phyloP scores from a whole-genome alignment of 2,888 invertebrate genomes.

The Zeuzera pyrina region DNA sequence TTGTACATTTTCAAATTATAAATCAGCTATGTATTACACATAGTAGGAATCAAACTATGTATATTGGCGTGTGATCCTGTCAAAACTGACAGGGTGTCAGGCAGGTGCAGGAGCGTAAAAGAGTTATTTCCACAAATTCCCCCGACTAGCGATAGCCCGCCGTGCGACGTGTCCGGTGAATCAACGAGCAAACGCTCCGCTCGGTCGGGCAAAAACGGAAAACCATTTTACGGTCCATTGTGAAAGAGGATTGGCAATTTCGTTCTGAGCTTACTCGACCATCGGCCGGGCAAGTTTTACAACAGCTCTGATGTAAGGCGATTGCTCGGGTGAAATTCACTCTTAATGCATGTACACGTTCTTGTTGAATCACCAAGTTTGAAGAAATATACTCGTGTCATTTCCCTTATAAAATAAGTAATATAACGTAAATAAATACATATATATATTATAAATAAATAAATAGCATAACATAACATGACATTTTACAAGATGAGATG shows the following conservation, averaged over 20 bases:
- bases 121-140: constrained; percentile 59
- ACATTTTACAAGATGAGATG: too few species aligned
- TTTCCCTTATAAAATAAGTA: background rate
- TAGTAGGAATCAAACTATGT: background rate
- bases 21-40: background rate
- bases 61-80: constrained; percentile 3
- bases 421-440: too few species aligned
- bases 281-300: constrained; percentile 63
- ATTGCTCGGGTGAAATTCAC: constrained; percentile 36
- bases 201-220: constrained; percentile 70
- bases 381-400: too few species aligned
- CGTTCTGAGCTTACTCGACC: constrained; percentile 65
- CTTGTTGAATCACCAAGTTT: constrained; percentile 2
- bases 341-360: constrained; percentile 31
- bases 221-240: constrained; percentile 73
- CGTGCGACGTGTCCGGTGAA: constrained; percentile 66
- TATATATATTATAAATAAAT: too few species aligned
- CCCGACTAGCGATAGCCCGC: constrained; percentile 57
- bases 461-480: too few species aligned
- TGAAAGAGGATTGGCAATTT: constrained; percentile 73
- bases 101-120: constrained; percentile 34
- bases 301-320: constrained; percentile 59
- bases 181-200: constrained; percentile 63
- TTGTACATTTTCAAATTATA: too few species aligned
- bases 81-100: constrained; percentile 13